Base-by-base conservation (phyloP, 23 tunicate genomes). In the Aplidium turbinatum region DNA sequence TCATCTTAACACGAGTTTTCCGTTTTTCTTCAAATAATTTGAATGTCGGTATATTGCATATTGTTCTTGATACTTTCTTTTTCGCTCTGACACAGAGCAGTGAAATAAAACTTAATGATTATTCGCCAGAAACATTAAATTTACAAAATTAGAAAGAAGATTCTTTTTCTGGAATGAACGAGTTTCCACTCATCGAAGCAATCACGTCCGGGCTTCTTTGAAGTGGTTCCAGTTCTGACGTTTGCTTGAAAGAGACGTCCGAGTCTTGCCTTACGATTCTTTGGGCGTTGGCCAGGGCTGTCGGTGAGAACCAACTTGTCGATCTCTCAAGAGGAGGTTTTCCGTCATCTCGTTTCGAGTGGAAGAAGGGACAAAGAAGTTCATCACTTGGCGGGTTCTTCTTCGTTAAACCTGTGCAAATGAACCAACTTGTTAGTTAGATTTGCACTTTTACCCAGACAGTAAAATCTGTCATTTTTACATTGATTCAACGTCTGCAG, bases 251-350 rank as follows among this genome's bases (percentile, higher is more conserved):
- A 16, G 50, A 7, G n/a, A n/a, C n/a, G n/a, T n/a, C n/a, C n/a
- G n/a, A n/a, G n/a, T n/a, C n/a, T n/a, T n/a, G n/a, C n/a, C n/a
- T n/a, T n/a, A n/a, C n/a, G 11, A 65, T 36, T 21, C 72, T 65
- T 38, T 70, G 76, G 2, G 76, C 76, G 23, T 70, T 70, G 35
- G 76, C 76, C 7, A 70, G 3, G 19, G 33, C 31, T 4, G 76
- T 9, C 24, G 76, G 76, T 3, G 76, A 70, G 29, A 47, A 61
- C 85, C 93, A 78, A 63, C 93, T 86, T 30, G 78, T 56, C 23
- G 93, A 86, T 33, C 85, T 58, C 33, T 86, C 84, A 34, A 79
- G 28, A 0, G 65, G 66, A 4, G 70, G 31, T 7, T 19, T 36
- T 63, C 78, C 26, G 26, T 58, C 76, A 3, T 69, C 33, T 40